These are phyloP conservation scores for Exocentrus adspersus DNA, from an alignment of 2,888 invertebrate species.

Conservation along the genomic window DNA sequence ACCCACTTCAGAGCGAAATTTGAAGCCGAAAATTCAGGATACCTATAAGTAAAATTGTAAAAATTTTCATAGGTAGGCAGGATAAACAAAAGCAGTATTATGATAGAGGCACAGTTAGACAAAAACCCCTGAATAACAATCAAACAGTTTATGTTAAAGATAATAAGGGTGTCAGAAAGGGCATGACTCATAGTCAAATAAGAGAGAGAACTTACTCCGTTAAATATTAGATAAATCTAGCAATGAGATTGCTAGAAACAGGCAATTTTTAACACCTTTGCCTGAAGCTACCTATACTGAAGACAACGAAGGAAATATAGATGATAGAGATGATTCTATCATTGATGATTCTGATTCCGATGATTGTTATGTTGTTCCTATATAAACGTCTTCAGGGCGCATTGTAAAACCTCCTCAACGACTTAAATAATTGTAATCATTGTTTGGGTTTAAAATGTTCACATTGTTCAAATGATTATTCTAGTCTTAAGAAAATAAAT, in stretches of 20 bases:
- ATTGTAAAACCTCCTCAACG: too few species aligned
- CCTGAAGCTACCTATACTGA: too few species aligned
- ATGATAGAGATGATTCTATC: too few species aligned
- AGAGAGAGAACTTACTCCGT: neutral
- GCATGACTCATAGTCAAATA: neutral
- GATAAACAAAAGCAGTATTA: neutral
- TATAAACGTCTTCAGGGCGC: too few species aligned
- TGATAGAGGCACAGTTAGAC: too few species aligned
- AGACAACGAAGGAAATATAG: too few species aligned
- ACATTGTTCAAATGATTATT: too few species aligned
- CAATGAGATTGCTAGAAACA: neutral
- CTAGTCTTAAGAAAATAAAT: too few species aligned
- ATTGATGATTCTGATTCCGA: too few species aligned
- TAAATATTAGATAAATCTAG: neutral
- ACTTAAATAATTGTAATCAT: too few species aligned
- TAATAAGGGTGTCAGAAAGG: neutral
- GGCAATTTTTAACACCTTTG: neutral
- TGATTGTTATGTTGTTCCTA: too few species aligned
- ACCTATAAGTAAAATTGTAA: neutral
- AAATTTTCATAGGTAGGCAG: neutral
- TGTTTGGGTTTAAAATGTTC: too few species aligned
- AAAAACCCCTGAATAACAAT: neutral
- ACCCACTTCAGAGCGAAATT: neutral
- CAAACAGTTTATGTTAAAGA: neutral
- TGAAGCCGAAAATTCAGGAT: neutral